Conservation (phyloP, 1,140 invertebrate species). For the Lepidurus packardi region DNA sequence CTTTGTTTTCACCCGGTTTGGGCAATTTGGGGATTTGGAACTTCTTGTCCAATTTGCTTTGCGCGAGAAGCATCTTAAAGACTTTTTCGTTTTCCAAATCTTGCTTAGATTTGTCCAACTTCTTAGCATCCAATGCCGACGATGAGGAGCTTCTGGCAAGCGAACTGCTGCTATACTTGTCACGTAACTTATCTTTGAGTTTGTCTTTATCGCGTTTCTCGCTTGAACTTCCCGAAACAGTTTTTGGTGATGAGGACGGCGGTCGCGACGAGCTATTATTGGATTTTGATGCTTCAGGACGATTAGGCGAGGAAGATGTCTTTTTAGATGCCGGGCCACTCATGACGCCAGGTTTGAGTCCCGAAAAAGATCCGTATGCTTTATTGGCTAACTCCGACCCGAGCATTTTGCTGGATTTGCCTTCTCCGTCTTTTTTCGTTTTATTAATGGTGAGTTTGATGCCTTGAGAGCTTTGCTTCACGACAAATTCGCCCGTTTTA, state of each 20-base stretch:
- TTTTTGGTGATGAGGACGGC: constrained; percentile 10
- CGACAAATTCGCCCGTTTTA: constrained; percentile 66
- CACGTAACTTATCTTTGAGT: constrained; percentile 27
- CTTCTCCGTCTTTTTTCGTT: constrained; percentile 57
- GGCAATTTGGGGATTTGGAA: constrained; percentile 80
- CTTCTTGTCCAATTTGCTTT: constrained; percentile 59
- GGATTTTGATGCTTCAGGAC: constrained; percentile 43
- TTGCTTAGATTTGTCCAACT: constrained; percentile 39
- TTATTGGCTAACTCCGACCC: constrained; percentile 50
- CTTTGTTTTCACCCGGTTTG: constrained; percentile 18
- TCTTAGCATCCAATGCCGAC: neutral
- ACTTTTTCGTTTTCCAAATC: constrained; percentile 1
- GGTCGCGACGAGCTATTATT: neutral
- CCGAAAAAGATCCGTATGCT: constrained; percentile 70
- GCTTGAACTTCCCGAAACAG: neutral
- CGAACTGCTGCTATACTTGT: constrained; percentile 39
- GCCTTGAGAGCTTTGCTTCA: constrained; percentile 67
- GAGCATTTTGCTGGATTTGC: constrained; percentile 43
- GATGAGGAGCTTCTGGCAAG: neutral
- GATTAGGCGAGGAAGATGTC: constrained; percentile 24
- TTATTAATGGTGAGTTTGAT: constrained; percentile 87
- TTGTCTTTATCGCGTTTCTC: neutral
- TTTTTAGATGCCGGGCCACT: constrained; percentile 74
- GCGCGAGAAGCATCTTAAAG: neutral
- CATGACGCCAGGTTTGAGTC: constrained; percentile 73